phyloP scores from a whole-genome alignment of 1,140 invertebrate genomes.

The Drosophila paulistorum region DNA sequence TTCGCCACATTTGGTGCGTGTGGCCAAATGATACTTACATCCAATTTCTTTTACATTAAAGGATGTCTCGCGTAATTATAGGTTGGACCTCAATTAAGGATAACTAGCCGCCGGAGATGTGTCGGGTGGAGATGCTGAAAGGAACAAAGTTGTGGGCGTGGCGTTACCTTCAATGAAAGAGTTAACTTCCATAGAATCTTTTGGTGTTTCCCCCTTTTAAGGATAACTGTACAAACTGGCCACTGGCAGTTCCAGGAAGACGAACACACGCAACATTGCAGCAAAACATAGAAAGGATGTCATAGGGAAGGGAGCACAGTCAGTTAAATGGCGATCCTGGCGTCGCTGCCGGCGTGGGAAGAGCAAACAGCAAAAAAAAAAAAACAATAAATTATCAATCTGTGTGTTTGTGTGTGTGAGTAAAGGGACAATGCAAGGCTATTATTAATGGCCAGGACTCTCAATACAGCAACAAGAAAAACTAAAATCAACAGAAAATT shows the following conservation, averaged over 20 bases:
- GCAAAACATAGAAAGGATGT: neutral
- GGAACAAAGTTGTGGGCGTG: neutral
- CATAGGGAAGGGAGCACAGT: neutral
- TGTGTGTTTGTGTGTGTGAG: constrained; percentile 18
- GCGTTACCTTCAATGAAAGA: neutral
- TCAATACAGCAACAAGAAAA: neutral
- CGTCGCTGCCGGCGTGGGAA: constrained; percentile 62
- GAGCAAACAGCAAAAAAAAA: constrained; percentile 48
- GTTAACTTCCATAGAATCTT: neutral
- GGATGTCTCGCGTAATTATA: neutral
- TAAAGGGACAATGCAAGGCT: constrained; percentile 64
- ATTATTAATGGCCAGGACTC: constrained; percentile 55
- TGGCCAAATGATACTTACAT: constrained; percentile 1
- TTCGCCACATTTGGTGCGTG: neutral
- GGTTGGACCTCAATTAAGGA: neutral
- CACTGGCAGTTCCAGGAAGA: neutral
- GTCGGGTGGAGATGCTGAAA: neutral
- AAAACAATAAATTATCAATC: constrained; percentile 63
- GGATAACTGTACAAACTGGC: neutral
- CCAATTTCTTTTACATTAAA: neutral
- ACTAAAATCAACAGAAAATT: constrained; percentile 33
- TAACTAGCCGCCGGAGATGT: neutral
- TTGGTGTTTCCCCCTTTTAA: neutral
- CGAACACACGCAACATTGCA: constrained; percentile 7
- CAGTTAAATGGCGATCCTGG: constrained; percentile 23